phyloP scores from a whole-genome alignment of 2,797 vertebrate species.

The Anguilla megastoma region DNA sequence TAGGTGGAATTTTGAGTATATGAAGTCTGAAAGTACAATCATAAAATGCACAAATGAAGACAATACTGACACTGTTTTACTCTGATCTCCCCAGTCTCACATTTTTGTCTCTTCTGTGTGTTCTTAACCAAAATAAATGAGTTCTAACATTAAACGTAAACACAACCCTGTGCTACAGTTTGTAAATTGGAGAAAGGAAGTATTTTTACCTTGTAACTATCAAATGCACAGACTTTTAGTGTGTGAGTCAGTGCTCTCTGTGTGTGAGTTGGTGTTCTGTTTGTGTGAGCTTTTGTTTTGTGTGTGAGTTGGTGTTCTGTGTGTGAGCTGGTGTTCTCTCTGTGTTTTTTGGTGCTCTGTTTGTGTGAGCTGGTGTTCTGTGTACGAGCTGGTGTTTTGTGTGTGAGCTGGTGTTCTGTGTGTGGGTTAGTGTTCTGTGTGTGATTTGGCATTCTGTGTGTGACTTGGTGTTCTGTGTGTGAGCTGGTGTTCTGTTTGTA shows the following conservation, averaged over 20 bases:
- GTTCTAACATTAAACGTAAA: background rate
- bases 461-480: background rate
- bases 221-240: background rate
- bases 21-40: background rate
- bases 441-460: background rate
- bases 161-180: background rate
- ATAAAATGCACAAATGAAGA: background rate
- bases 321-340: background rate
- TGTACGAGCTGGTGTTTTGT: background rate
- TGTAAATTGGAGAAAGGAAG: background rate
- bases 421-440: background rate
- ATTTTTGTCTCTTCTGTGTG: constrained; percentile 5
- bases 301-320: background rate
- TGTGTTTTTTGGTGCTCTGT: background rate
- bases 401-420: background rate
- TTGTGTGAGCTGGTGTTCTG: background rate
- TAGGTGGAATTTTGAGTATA: background rate
- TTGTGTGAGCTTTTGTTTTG: background rate
- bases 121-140: background rate
- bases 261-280: background rate
- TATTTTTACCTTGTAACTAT: background rate
- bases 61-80: background rate
- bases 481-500: constrained; percentile 10
- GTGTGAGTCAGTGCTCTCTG: background rate
- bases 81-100: background rate